These are phyloP conservation scores for Conus canariensis DNA, from an alignment of 2,888 invertebrate genomes.

Conservation along the genomic window DNA sequence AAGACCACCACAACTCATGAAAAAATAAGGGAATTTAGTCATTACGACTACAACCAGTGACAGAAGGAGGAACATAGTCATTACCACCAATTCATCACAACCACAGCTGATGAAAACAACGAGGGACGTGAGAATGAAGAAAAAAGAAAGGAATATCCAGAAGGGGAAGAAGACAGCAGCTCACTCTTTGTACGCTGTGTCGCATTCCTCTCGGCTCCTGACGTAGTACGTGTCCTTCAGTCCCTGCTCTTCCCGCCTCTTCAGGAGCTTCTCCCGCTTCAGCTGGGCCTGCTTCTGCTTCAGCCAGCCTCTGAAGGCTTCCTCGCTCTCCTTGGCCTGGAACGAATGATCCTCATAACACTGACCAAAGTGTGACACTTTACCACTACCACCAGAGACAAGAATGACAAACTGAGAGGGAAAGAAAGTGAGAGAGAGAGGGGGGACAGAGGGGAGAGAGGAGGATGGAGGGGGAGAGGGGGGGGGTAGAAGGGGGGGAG, in stretches of 20 bases:
- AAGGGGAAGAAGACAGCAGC: not conserved
- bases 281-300: slow-evolving; percentile 66
- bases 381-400: not conserved
- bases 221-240: slow-evolving; percentile 66
- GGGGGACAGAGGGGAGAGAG: not conserved
- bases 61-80: too few species aligned
- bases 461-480: not conserved
- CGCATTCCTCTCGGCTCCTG: slow-evolving; percentile 67
- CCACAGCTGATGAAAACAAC: too few species aligned
- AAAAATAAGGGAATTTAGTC: too few species aligned
- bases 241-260: slow-evolving; percentile 69
- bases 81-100: too few species aligned
- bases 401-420: not conserved
- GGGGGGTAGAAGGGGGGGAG: not conserved
- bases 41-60: too few species aligned
- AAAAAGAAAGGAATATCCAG: not conserved
- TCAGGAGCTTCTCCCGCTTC: slow-evolving; percentile 66
- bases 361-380: not conserved
- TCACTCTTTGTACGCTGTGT: slow-evolving; percentile 72
- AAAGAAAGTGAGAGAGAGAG: not conserved
- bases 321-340: slow-evolving; percentile 63
- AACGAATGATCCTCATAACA: slow-evolving; percentile 3
- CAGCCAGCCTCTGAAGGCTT: slow-evolving; percentile 69
- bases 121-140: not conserved
- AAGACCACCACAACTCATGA: too few species aligned